Evolutionary conservation across 2,797 vertebrate species (phyloP).

Genomic region (Helarctos malayanus): DNA sequence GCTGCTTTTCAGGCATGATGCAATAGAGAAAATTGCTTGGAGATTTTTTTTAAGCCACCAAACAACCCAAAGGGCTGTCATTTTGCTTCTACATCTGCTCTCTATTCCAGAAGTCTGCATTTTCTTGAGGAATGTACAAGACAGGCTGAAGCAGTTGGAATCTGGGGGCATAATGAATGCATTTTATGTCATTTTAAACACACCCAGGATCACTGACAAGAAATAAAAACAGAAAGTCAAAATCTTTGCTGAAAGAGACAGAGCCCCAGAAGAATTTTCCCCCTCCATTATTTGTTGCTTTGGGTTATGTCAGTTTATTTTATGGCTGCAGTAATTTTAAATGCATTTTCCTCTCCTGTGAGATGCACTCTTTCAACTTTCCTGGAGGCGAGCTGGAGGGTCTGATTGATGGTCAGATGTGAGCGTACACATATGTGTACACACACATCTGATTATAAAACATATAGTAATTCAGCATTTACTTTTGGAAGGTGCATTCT

Average conservation of each 20-base stretch:
- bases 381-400: constrained; percentile 86
- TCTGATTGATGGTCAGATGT: constrained; percentile 86
- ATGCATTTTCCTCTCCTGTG: constrained; percentile 87
- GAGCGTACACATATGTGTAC: neutral
- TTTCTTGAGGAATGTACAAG: constrained; percentile 60
- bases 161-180: constrained; percentile 79
- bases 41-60: constrained; percentile 66
- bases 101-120: constrained; percentile 63
- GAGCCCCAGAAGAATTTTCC: constrained; percentile 77
- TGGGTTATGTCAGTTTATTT: constrained; percentile 88
- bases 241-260: constrained; percentile 82
- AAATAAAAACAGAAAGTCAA: constrained; percentile 86
- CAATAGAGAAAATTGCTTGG: constrained; percentile 72
- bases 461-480: constrained; percentile 76
- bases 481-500: constrained; percentile 72
- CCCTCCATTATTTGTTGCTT: constrained; percentile 85
- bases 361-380: constrained; percentile 88
- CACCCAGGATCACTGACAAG: constrained; percentile 80
- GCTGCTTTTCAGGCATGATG: constrained; percentile 78
- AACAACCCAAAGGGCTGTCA: constrained; percentile 70
- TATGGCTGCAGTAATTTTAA: constrained; percentile 88
- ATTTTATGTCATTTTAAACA: constrained; percentile 83
- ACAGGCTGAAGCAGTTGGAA: constrained; percentile 60
- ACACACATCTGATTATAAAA: constrained; percentile 84
- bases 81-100: constrained; percentile 57